Base-by-base conservation (phyloP, 2,113 vertebrate genomes). In the Lucifuga dentata region DNA sequence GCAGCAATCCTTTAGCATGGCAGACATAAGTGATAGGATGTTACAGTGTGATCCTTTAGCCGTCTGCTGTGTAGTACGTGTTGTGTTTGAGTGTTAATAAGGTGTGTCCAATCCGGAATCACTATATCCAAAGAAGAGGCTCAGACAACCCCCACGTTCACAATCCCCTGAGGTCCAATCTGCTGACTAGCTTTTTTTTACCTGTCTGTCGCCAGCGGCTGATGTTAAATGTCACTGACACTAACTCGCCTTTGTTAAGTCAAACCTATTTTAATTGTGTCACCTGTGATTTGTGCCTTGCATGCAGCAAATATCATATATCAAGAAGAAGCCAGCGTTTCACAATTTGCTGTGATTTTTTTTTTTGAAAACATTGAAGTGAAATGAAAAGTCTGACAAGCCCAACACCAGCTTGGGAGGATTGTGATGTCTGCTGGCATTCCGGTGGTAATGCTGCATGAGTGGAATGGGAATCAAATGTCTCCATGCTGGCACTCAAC, bases 211-310 rank as follows among this genome's bases (percentile, higher is more conserved):
- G 92, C 95, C 93, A 93, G 92, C 79, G 93, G 94, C 94, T 94
- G 92, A 94, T 90, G 89, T 92, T 96, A 96, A 97, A 98, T 97
- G 95, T 97, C 95, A 96, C 91, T 94, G 94, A 95, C 87, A 88
- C 86, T 81, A 82, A 87, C 89, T 89, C 70, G 53, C 82, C 82
- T 92, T 91, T 88, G 89, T 90, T 88, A 86, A 86, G 76, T 83
- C 86, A 78, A 86, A 83, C 73, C 85, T 70, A 58, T 81, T 90
- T 87, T 88, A 90, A 90, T 89, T 90, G 78, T 86, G 88, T 85
- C 89, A 88, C 68, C 66, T 73, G 80, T 83, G 87, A 88, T 83
- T 86, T 90, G 77, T 24, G 35, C 69, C 65, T 76, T 33, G 51
- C 39, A 21, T 61, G 57, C 45, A n/a, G 70, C 70, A 83, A 82